Conservation (phyloP, 2,888 invertebrate species). For the Cyclophora punctaria region DNA sequence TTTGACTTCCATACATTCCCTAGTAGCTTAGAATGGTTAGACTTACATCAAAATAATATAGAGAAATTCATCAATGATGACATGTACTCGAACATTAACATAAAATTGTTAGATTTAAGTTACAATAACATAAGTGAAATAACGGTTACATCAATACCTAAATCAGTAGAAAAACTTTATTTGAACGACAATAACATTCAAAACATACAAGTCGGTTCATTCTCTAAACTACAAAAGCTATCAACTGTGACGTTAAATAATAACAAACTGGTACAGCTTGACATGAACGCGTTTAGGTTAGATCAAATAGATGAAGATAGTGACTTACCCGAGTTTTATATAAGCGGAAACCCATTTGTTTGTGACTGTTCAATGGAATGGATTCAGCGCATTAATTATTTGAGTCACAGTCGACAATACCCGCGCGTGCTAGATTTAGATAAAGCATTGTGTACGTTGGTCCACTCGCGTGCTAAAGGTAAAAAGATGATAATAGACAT, state of each 20-base stretch:
- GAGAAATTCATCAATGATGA: conserved; percentile 76
- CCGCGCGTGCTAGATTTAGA: conserved; percentile 87
- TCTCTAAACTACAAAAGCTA: conserved; percentile 79
- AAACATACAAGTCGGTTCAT: conserved; percentile 81
- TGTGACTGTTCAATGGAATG: conserved; percentile 94
- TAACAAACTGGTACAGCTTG: conserved; percentile 82
- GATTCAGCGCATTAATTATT: conserved; percentile 85
- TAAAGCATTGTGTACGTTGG: conserved; percentile 82
- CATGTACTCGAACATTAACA: conserved; percentile 72
- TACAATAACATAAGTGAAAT: conserved; percentile 82
- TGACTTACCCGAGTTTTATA: conserved; percentile 85
- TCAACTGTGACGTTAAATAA: conserved; percentile 84
- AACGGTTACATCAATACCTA: conserved; percentile 80
- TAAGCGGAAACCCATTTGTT: conserved; percentile 88
- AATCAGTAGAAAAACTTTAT: conserved; percentile 81
- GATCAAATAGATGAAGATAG: conserved; percentile 79
- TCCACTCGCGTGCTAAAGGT: conserved; percentile 79
- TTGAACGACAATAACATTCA: conserved; percentile 84
- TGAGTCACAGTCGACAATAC: conserved; percentile 83
- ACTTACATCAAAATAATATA: conserved; percentile 85
- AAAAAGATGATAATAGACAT: conserved; percentile 82
- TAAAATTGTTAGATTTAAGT: conserved; percentile 84
- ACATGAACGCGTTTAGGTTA: conserved; percentile 82
- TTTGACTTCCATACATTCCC: conserved; percentile 87
- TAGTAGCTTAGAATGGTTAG: conserved; percentile 83